Base-by-base conservation (phyloP, 2,888 invertebrate genomes). In the Andrena marginata region DNA sequence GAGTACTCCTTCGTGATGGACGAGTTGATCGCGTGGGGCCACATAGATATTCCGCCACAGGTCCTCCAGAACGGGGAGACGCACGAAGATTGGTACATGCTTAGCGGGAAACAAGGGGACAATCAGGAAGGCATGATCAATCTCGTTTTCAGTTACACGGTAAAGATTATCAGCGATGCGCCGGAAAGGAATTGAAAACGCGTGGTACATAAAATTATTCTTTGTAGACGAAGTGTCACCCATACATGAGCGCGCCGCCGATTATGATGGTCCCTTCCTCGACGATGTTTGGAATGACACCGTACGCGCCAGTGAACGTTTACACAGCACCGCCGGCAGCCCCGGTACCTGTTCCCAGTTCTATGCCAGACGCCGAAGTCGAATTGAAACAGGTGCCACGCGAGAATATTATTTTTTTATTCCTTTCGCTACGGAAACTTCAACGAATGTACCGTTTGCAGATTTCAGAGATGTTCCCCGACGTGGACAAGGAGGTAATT, bases 391-490 rank as follows among this genome's bases (percentile, higher is more conserved):
- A 96, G 95, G 96, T 96, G 93, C 8, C 33, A 7, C 10, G 8
- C 3, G 8, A 13, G 64, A 13, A 51, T 29, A 54, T 51, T 65
- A 23, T 8, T 23, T 77, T 70, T 68, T 20, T 5, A 23, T n/a
- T 42, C 42, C 1, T 16, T 5, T 42, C 5, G 4, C 16, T 42
- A 3, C 42, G 42, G 16, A 4, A 42, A 42, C 1, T 42, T 42
- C 4, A 26, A 56, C 1, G 13, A 4, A 56, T 56, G 0, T 56
- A 10, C 60, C 77, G 69, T 81, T 94, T 94, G 42, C 94, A 98
- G 97, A 97, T 99, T 87, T 97, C 97, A 92, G 99, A 99, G 94
- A 99, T 99, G 98, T 99, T 99, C 95, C 99, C 99, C 1, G 97
- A 97, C 92, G 96, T 99, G 92, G 99, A 99, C 92, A 97, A 97